phyloP scores from a whole-genome alignment of 2,797 vertebrate genomes.

The Semaprochilodus insignis region DNA sequence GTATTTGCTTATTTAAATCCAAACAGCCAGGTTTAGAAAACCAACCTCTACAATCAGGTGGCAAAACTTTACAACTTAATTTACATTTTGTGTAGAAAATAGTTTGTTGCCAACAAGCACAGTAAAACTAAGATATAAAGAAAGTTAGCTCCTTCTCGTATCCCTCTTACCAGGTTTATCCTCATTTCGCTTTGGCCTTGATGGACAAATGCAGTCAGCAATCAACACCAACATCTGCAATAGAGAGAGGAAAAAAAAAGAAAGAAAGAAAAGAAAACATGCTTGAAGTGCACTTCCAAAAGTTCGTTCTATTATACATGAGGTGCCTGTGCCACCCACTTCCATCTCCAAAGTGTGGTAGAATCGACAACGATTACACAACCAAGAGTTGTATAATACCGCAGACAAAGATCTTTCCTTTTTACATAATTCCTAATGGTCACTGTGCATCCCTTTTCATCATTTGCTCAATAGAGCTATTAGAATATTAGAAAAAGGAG shows the following conservation, averaged over 20 bases:
- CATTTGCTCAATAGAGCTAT: slow-evolving; percentile 5
- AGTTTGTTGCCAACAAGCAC: background rate
- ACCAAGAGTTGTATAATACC: slow-evolving; percentile 49
- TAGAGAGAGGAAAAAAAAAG: slow-evolving; percentile 29
- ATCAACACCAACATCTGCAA: slow-evolving; percentile 66
- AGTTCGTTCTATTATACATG: slow-evolving; percentile 22
- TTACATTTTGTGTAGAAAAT: background rate
- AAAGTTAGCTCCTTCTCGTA: background rate
- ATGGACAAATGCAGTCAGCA: slow-evolving; percentile 67
- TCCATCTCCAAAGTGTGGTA: slow-evolving; percentile 34
- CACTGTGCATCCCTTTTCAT: slow-evolving; percentile 13
- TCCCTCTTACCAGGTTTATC: slow-evolving; percentile 49
- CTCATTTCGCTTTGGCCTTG: slow-evolving; percentile 53
- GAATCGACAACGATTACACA: slow-evolving; percentile 50
- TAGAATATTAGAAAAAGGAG: slow-evolving; percentile 13
- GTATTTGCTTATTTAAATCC: too few species aligned
- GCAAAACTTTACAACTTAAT: background rate
- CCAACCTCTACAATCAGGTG: background rate
- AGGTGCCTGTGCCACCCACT: slow-evolving; percentile 54
- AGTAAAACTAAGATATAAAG: background rate
- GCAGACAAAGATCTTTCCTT: slow-evolving; percentile 37
- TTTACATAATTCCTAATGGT: slow-evolving; percentile 56
- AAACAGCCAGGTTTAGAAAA: too few species aligned
- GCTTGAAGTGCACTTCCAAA: slow-evolving; percentile 42
- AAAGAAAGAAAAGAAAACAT: slow-evolving; percentile 10